Conservation (phyloP, 2,888 invertebrate species). For the Tetramorium bicarinatum region DNA sequence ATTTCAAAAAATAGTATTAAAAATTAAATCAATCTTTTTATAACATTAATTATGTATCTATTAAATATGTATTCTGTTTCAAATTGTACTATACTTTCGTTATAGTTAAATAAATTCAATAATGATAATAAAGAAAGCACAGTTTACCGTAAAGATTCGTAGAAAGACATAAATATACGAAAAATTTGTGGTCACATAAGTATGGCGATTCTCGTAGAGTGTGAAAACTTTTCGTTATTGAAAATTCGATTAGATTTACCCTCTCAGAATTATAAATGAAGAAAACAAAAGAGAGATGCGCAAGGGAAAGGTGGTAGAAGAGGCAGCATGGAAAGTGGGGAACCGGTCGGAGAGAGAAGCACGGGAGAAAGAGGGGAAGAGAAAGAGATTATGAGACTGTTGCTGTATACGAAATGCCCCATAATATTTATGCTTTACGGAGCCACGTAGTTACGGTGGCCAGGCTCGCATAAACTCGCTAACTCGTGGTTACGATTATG, state of each 20-base stretch:
- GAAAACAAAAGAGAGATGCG: background rate
- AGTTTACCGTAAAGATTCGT: background rate
- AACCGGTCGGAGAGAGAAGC: conserved; percentile 41
- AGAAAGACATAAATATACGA: background rate
- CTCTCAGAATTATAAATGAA: background rate
- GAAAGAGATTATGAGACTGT: conserved; percentile 57
- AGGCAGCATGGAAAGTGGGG: background rate
- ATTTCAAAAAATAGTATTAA: background rate
- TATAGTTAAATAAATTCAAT: conserved; percentile 3
- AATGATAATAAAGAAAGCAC: background rate
- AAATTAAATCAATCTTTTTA: background rate
- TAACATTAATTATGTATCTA: background rate
- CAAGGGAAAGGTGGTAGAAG: background rate
- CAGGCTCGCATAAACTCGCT: conserved; percentile 80
- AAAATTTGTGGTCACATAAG: background rate
- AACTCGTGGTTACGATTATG: conserved; percentile 86
- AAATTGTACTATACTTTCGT: background rate
- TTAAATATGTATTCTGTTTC: background rate
- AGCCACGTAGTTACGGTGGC: conserved; percentile 79
- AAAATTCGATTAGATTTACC: conserved; percentile 13
- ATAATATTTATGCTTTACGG: conserved; percentile 81
- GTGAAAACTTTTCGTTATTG: background rate
- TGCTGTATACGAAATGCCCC: conserved; percentile 73
- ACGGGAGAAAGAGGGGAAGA: conserved; percentile 7
- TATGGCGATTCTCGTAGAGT: background rate